These are phyloP conservation scores for Novumbra hubbsi DNA, from an alignment of 2,797 vertebrate species.

Conservation along the genomic window DNA sequence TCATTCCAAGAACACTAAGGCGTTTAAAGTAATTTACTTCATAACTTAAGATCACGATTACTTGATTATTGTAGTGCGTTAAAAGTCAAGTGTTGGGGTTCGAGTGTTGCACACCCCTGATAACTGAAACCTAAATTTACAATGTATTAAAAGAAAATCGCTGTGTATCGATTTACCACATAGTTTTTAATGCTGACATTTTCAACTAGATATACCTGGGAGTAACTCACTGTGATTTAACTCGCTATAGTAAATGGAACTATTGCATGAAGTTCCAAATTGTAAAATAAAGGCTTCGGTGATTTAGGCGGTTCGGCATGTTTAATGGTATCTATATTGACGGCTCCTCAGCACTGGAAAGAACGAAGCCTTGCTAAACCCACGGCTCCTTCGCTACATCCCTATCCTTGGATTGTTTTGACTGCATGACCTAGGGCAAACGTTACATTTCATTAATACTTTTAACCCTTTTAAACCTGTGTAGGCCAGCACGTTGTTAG, in stretches of 20 bases:
- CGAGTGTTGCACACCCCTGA: no score
- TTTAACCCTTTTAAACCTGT: constrained; percentile 67
- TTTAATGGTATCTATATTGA: constrained; percentile 15
- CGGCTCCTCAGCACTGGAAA: constrained; percentile 73
- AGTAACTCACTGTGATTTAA: background rate
- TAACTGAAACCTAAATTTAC: background rate
- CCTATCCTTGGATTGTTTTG: constrained; percentile 84
- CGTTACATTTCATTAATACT: constrained; percentile 75
- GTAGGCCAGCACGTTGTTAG: background rate
- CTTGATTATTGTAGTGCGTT: no score
- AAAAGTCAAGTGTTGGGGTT: no score
- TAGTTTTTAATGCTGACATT: background rate
- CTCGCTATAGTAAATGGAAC: background rate
- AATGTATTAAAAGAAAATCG: background rate
- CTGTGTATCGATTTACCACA: background rate
- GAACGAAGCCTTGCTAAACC: constrained; percentile 60
- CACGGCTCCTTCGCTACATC: constrained; percentile 67
- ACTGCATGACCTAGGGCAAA: constrained; percentile 74
- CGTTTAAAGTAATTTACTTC: no score
- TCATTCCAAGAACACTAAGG: no score
- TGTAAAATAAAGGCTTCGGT: background rate
- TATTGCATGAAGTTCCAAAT: background rate
- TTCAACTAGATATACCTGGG: background rate
- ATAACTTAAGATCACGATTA: no score
- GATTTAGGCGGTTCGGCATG: background rate